These are phyloP conservation scores for Pelobates fuscus DNA, from an alignment of 2,113 vertebrate species.

Conservation along the genomic window DNA sequence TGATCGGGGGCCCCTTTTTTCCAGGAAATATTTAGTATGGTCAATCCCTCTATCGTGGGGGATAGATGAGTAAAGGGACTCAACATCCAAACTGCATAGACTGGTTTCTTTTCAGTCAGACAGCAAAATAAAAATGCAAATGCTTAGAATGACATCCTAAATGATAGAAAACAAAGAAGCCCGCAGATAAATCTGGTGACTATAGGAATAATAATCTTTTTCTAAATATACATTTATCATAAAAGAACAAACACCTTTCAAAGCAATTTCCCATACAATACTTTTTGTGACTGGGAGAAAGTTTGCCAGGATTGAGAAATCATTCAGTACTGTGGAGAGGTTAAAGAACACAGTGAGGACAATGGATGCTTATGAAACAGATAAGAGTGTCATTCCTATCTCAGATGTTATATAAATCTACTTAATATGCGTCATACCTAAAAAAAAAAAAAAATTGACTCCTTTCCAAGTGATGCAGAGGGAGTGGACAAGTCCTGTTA, in stretches of 20 bases:
- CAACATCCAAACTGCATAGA: too few species aligned
- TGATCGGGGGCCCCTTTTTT: too few species aligned
- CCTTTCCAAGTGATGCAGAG: conserved; percentile 22
- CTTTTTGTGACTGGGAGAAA: conserved; percentile 4
- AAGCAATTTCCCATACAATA: conserved; percentile 5
- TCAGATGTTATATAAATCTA: conserved; percentile 44
- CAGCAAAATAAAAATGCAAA: too few species aligned
- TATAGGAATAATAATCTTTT: too few species aligned
- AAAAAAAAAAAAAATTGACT: conserved; percentile 39
- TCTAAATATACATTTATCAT: too few species aligned
- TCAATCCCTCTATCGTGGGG: too few species aligned
- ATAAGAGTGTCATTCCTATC: conserved; percentile 28
- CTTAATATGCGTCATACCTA: conserved; percentile 35
- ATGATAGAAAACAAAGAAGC: too few species aligned
- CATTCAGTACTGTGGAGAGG: conserved; percentile 2
- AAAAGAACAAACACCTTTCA: conserved; percentile 1
- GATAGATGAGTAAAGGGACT: too few species aligned
- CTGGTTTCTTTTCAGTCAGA: too few species aligned
- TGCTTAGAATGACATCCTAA: too few species aligned
- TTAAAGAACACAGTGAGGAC: conserved; percentile 14
- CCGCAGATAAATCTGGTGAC: too few species aligned
- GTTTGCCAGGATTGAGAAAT: conserved; percentile 43
- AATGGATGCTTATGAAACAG: conserved; percentile 47
- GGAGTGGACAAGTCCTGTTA: conserved; percentile 1
- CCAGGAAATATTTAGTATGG: too few species aligned